Evolutionary conservation across 1,140 invertebrate species (phyloP), one percentile per base, ranked within the genome.

Genomic region (Goniozus legneri): DNA sequence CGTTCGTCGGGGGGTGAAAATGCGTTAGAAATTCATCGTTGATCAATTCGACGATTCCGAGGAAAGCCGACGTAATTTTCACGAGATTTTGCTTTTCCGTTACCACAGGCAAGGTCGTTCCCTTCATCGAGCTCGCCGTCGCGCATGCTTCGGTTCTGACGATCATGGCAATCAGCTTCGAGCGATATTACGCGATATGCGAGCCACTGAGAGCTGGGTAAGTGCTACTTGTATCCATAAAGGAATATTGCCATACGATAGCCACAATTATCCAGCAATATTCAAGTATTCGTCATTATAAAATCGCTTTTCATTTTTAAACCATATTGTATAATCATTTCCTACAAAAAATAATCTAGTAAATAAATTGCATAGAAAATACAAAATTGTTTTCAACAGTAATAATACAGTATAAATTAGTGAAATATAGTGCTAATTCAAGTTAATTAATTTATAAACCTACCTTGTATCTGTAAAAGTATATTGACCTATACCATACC

Each of bases 121-220:
- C 93, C 0, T 96, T 95, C 65, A 84, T 96, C 31, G 93, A 97
- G 75, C 77, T 94, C 58, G 91, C 91, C 0, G 92, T 96, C 13
- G 91, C 92, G 1, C 91, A 95, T 69, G 91, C 91, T 10, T 95
- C 92, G 3, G 91, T 95, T 1, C 76, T 96, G 19, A 97, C 93
- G 10, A 96, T 97, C 52, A 75, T 97, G 58, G 92, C 93, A 34
- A 92, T 93, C 60, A 91, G 91, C 69, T 91, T 96, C 66, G 94
- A 97, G 69, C 80, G 94, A 4, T 97, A 96, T 75, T 94, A 95
- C 73, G 93, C 92, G 19, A 95, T 97, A 61, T 96, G 92, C 71
- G 85, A 93, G 60, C 94, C 93, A 0, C 74, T 97, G 32, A 84
- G 89, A 58, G 92, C 91, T 0, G 88, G 89, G 54, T 75, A 56